A percentile compares a stretch with the other conserved stretches of the same genome.
phyloP scores from a whole-genome alignment of 2,797 vertebrate species.

The Xiphophorus birchmanni region DNA sequence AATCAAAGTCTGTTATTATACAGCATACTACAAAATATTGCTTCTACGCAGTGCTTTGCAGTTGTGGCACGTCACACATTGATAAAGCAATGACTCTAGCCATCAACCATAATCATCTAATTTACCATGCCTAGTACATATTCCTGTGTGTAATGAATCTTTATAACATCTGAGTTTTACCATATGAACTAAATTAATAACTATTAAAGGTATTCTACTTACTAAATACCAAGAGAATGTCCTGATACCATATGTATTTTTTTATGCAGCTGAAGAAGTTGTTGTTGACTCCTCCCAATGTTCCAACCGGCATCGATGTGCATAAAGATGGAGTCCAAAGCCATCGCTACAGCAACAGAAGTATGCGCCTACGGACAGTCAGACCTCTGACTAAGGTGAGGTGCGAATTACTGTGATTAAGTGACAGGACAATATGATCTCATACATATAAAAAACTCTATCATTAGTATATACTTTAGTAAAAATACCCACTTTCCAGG shows the following conservation, averaged over 20 bases:
- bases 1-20: neutral
- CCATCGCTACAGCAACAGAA: slow-evolving; percentile 82
- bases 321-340: slow-evolving; percentile 83
- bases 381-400: slow-evolving; percentile 89
- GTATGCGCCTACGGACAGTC: slow-evolving; percentile 81
- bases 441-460: neutral
- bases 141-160: neutral
- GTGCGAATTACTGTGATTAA: neutral
- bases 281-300: slow-evolving; percentile 90
- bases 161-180: neutral
- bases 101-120: neutral
- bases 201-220: neutral
- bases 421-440: neutral
- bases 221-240: neutral
- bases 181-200: neutral
- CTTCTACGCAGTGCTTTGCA: neutral
- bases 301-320: slow-evolving; percentile 80
- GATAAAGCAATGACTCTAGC: neutral
- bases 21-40: neutral
- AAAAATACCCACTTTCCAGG: too few species aligned
- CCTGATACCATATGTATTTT: neutral
- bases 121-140: neutral
- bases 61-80: neutral
- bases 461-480: neutral
- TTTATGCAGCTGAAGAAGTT: slow-evolving; percentile 90